Conservation (phyloP, 2,113 vertebrate species). For the Thamnophis sirtalis region DNA sequence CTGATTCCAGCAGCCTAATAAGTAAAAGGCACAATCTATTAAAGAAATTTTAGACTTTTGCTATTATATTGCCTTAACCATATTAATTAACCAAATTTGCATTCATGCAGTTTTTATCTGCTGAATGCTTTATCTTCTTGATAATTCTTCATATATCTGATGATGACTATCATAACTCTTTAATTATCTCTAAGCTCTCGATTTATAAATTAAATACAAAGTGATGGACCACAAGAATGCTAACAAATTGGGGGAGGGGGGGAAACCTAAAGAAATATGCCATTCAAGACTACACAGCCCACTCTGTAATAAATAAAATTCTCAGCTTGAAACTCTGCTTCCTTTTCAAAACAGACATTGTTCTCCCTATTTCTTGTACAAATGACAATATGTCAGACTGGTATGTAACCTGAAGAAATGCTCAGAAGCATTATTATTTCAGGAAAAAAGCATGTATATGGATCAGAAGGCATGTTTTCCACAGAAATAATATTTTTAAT, state of each 20-base stretch:
- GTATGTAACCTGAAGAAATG: constrained; percentile 5
- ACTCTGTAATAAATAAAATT: neutral
- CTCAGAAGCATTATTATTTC: constrained; percentile 16
- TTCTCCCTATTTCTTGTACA: neutral
- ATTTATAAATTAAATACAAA: neutral
- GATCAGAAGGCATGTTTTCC: neutral
- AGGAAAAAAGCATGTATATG: constrained; percentile 18
- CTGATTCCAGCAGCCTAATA: neutral
- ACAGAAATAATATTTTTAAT: constrained; percentile 11
- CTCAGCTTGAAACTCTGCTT: neutral
- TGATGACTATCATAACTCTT: neutral
- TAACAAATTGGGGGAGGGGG: neutral
- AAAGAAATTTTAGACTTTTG: neutral
- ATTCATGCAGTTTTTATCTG: neutral
- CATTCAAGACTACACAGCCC: neutral
- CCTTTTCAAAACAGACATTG: constrained; percentile 8
- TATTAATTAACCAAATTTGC: neutral
- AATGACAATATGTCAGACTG: constrained; percentile 32
- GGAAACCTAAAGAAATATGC: neutral
- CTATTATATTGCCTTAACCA: neutral
- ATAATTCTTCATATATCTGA: neutral
- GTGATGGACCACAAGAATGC: neutral
- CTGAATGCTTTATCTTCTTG: neutral
- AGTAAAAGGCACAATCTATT: neutral
- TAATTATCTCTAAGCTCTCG: neutral